Conservation (phyloP, 2,888 invertebrate genomes). For the Trisateles emortualis region DNA sequence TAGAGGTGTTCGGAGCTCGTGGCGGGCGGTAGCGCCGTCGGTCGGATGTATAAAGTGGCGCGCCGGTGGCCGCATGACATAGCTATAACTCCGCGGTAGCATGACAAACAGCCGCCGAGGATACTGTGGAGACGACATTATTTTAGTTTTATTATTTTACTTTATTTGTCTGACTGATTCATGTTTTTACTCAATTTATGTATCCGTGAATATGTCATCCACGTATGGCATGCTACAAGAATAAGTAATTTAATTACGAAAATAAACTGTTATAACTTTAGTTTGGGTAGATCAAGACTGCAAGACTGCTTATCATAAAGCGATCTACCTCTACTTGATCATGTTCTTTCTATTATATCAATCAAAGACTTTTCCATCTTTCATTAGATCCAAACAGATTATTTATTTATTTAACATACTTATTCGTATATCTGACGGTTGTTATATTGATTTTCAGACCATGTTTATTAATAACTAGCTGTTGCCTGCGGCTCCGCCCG, state of each 20-base stretch:
- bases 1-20: conserved; percentile 59
- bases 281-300: too few relatives aligned
- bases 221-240: background rate
- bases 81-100: conserved; percentile 84
- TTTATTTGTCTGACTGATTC: conserved; percentile 16
- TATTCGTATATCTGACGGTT: too few relatives aligned
- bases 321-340: too few relatives aligned
- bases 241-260: background rate
- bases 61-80: conserved; percentile 86
- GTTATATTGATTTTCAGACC: too few relatives aligned
- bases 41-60: conserved; percentile 86
- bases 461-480: too few relatives aligned
- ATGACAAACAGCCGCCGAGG: conserved; percentile 79
- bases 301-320: too few relatives aligned
- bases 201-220: background rate
- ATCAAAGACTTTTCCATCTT: too few relatives aligned
- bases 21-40: conserved; percentile 74
- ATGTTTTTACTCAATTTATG: background rate
- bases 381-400: too few relatives aligned
- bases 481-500: too few relatives aligned
- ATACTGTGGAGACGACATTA: conserved; percentile 63
- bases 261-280: too few relatives aligned
- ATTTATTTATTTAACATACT: too few relatives aligned
- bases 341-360: too few relatives aligned
- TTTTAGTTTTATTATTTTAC: conserved; percentile 35